Evolutionary conservation across 2,113 vertebrate species (phyloP), one percentile per base, ranked within the genome.

Genomic region (Cisticola juncidis): DNA sequence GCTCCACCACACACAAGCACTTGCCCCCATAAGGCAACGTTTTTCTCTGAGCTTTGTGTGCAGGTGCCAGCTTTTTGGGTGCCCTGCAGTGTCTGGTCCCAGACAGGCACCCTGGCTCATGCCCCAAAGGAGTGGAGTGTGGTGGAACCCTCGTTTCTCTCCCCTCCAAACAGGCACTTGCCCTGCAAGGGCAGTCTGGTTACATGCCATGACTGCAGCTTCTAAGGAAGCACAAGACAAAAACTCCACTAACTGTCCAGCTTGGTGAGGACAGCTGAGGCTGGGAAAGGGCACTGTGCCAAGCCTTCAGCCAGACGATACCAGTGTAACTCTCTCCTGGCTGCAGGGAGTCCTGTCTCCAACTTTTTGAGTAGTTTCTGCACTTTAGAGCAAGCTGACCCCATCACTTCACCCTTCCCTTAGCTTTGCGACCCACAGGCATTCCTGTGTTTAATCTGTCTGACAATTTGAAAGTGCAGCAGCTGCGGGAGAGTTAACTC

Each of bases 1-100:
- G 0, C 69, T 90, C 38, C 36, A 6, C 38, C 0, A 0, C 60
- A 17, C 1, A 4, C 7, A 5, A 0, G 0, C 4, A 3, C 31
- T 82, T 5, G 1, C 13, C 29, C 25, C 58, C 0, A 0, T 64
- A 47, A 58, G 23, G 33, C 58, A n/a, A 36, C 0, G 0, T 31
- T 12, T 56, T 93, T 78, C 22, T 36, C 24, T 1, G 16, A 65
- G 72, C 26, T 82, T 50, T 89, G 1, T 12, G 38, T 50, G 3
- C 72, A 54, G 44, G 26, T 11, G 0, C 25, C 45, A 73, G 42
- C 2, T 1, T 88, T 90, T 70, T 1, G 9, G 38, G 44, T 74
- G n/a, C 29, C 26, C 44, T 36, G 22, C 29, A 9, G 31, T 0
- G 0, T 19, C 35, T 1, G 0, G n/a, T 66, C 36, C 26, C 38